Evolutionary conservation across 2,888 invertebrate species (phyloP), one percentile per base, ranked within the genome.

Genomic region (Caenorhabditis macrosperma): DNA sequence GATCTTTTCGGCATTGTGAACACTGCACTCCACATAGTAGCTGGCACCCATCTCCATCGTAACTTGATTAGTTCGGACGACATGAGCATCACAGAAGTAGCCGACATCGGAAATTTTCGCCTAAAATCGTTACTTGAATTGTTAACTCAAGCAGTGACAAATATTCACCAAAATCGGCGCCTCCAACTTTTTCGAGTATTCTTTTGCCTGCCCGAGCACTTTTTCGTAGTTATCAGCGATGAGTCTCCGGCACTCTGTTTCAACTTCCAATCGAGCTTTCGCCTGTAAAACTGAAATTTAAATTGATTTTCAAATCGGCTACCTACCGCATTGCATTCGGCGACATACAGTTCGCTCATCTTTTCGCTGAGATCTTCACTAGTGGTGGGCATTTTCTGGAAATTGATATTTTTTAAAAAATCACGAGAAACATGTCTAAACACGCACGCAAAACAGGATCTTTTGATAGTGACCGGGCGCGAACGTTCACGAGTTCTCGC

Each of bases 21-120:
- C 20, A 26, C 66, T 67, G 41, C 78, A 78, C 20, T 78, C 78
- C 9, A 46, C 71, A 12, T 55, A 72, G 22, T 54, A 55, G 12
- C 35, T 38, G 10, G 44, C 46, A 7, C 78, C 78, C 46, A 78
- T 41, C 44, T 71, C 66, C 30, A 78, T 41, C 0, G 66, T 64
- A 0, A 78, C 38, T 26, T 72, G 66, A 46, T 78, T 78, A 1
- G 78, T 78, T 12, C 55, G 30, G 15, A 78, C 66, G 2, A 72
- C 48, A 50, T 78, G 67, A 3, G 78, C 66, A 38, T 72, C 78
- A 24, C 71, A 71, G 57, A 78, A 78, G 22, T 61, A 78, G 4
- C 71, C 78, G 24, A 67, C 78, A 22, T 67, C 78, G 30, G 60
- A 69, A 28, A 78, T 54, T 46, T 68, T 68, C 1, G 76, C 76